phyloP scores from a whole-genome alignment of 1,140 invertebrate genomes.

The Heliconius nattereri region DNA sequence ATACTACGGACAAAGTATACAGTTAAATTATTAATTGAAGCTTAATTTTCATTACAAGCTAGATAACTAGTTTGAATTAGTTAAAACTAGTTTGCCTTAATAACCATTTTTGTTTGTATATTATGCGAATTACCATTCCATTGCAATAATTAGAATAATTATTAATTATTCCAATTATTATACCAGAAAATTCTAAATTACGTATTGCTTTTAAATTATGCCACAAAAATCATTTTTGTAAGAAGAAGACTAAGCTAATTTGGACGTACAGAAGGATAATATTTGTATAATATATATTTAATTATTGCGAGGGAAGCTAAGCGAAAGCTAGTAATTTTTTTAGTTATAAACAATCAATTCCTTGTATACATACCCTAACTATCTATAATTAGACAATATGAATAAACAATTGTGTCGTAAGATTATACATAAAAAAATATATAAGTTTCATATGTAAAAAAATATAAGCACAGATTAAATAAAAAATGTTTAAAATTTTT shows the following conservation, averaged over 20 bases:
- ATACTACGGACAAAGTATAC: too few species aligned
- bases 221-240: background rate
- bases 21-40: too few species aligned
- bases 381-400: background rate
- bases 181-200: background rate
- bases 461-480: background rate
- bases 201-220: conserved; percentile 7
- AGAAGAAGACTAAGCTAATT: background rate
- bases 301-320: background rate
- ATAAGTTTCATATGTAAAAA: background rate
- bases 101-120: background rate
- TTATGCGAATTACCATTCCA: background rate
- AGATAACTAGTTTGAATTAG: too few species aligned
- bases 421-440: background rate
- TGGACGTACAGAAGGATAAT: background rate
- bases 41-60: too few species aligned
- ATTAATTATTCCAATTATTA: background rate
- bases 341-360: conserved; percentile 1
- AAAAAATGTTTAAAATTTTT: background rate
- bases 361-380: background rate
- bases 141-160: too few species aligned
- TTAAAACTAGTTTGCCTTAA: background rate
- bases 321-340: background rate
- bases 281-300: background rate
- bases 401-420: background rate